These are phyloP conservation scores for Mythimna albipuncta DNA, from an alignment of 2,888 invertebrate genomes.

Conservation along the genomic window DNA sequence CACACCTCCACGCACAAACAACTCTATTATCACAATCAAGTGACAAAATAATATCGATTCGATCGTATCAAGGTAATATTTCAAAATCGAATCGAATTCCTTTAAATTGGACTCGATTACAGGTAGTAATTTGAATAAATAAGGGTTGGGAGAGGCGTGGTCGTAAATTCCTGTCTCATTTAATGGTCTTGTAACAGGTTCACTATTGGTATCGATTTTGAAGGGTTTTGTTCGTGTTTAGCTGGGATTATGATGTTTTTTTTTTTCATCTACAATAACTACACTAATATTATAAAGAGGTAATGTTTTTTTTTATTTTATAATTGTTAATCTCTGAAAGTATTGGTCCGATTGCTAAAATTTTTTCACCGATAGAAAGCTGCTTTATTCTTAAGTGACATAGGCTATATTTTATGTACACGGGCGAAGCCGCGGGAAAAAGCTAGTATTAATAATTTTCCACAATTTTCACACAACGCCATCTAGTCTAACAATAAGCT, in stretches of 20 bases:
- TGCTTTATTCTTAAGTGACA: too few species aligned
- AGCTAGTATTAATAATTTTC: too few species aligned
- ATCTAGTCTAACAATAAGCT: too few species aligned
- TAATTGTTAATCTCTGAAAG: too few species aligned
- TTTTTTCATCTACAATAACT: too few species aligned
- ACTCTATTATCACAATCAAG: constrained; percentile 54
- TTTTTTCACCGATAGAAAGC: too few species aligned
- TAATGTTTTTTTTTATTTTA: too few species aligned
- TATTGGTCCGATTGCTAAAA: too few species aligned
- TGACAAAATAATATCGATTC: constrained; percentile 62
- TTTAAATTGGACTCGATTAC: constrained; percentile 68
- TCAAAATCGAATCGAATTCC: constrained; percentile 66
- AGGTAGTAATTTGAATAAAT: constrained; percentile 78
- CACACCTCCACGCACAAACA: constrained; percentile 40
- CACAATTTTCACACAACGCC: too few species aligned
- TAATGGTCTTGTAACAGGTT: constrained; percentile 75
- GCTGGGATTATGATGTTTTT: constrained; percentile 11
- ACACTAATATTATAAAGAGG: too few species aligned
- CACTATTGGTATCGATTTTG: constrained; percentile 19
- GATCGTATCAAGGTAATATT: constrained; percentile 46
- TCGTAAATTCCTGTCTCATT: constrained; percentile 76
- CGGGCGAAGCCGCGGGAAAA: too few species aligned
- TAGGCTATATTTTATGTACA: too few species aligned
- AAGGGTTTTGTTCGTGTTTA: constrained; percentile 3
- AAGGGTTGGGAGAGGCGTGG: constrained; percentile 69